Evolutionary conservation across 2,797 vertebrate genomes (phyloP), one percentile per base, ranked within the genome.

Genomic region (Malacoctenus gilli): DNA sequence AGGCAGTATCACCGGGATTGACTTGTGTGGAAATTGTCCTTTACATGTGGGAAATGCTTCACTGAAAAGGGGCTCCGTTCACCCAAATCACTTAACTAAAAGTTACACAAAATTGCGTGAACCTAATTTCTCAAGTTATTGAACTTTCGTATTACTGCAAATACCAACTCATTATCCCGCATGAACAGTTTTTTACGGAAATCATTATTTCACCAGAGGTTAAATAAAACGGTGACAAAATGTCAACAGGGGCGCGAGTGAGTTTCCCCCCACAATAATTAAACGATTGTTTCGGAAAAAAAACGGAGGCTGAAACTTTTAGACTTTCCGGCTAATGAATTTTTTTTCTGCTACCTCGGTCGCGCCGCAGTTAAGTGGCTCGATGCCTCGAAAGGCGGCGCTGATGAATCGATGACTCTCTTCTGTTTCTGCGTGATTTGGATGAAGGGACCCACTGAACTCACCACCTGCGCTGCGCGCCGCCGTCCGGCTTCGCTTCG

Each of bases 21-120:
- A 62, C 14, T 38, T 42, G 32, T 57, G 35, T 48, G 44, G 53
- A 50, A 52, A 48, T 13, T 58, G 31, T 43, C 66, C 30, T 56
- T 40, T 18, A 48, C 31, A 12, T 56, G 44, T 16, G 16, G 59
- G 8, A 31, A 21, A 57, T 50, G 12, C 19, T 58, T 5, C 4
- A 3, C 36, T 34, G 23, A 28, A 56, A 61, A 35, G 39, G 53
- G n/a, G n/a, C n/a, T 52, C 63, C n/a, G 1, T 40, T 51, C 6
- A 55, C 30, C 9, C 46, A 50, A 67, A 58, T 50, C 31, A 28
- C 25, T 44, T 37, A 39, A 47, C 36, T 40, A 12, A 14, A 35
- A 6, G 25, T 28, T 28, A 28, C 9, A 1, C 25, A 5, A 6
- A 9, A 5, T 28, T 5, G 25, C 25, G 9, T 5, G 25, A 28